phyloP scores from a whole-genome alignment of 2,888 invertebrate species.

The Perithous albicinctus region DNA sequence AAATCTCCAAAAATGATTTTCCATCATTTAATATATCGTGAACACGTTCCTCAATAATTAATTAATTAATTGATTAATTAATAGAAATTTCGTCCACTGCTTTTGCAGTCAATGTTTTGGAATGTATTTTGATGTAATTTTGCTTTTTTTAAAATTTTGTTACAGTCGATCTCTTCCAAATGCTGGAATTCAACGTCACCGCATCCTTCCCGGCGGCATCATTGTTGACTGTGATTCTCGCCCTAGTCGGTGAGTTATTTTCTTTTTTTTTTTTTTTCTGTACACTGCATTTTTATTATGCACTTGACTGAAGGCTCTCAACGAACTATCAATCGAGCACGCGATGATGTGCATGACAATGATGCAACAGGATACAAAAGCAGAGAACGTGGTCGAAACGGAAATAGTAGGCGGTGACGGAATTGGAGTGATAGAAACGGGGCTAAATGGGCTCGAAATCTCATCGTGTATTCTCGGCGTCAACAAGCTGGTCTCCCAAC shows the following conservation, averaged over 20 bases:
- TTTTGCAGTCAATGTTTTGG: not conserved
- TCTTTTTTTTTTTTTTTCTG: not conserved
- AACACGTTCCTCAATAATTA: no score
- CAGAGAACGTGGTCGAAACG: conserved; percentile 15
- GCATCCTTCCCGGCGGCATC: conserved; percentile 98
- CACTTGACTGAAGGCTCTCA: not conserved
- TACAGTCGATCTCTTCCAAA: conserved; percentile 98
- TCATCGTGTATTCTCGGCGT: conserved; percentile 47
- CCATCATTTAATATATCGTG: no score
- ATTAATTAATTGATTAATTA: no score
- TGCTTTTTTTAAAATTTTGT: conserved; percentile 79
- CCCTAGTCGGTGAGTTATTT: conserved; percentile 95
- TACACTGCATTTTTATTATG: not conserved
- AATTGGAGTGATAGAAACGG: conserved; percentile 69
- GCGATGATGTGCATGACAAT: not conserved
- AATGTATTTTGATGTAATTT: not conserved
- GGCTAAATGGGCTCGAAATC: conserved; percentile 75
- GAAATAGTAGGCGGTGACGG: conserved; percentile 13
- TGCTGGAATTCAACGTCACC: conserved; percentile 98
- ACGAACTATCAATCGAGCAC: not conserved
- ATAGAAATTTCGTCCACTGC: not conserved
- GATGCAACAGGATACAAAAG: not conserved
- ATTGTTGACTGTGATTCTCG: conserved; percentile 97
- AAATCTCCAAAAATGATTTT: no score
- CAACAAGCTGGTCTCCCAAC: conserved; percentile 78